Conservation (phyloP, 2,113 vertebrate genomes). For the Chiloscyllium plagiosum region DNA sequence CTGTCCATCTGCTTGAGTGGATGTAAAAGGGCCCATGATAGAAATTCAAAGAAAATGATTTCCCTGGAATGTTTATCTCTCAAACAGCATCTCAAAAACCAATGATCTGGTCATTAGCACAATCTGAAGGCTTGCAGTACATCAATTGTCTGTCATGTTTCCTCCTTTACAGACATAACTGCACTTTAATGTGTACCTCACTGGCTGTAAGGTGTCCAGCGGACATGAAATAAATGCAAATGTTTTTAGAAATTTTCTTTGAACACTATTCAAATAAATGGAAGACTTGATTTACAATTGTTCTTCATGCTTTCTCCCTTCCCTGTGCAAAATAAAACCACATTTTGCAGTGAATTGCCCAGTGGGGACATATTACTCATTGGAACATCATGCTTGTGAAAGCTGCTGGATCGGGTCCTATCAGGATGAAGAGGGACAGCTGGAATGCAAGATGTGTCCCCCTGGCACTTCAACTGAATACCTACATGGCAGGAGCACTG, state of each 20-base stretch:
- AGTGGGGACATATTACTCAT: constrained; percentile 84
- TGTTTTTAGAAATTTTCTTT: not conserved
- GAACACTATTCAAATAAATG: not conserved
- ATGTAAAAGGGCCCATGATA: too few species aligned
- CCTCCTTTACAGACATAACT: not conserved
- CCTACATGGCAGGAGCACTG: constrained; percentile 78
- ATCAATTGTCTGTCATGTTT: not conserved
- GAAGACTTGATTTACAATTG: not conserved
- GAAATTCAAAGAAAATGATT: too few species aligned
- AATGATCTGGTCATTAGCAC: too few species aligned
- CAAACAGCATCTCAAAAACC: too few species aligned
- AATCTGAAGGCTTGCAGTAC: too few species aligned
- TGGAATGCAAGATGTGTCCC: constrained; percentile 84
- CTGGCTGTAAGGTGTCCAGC: not conserved
- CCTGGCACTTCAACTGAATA: constrained; percentile 80
- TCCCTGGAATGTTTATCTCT: too few species aligned
- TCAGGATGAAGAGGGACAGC: constrained; percentile 86
- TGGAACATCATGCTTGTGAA: constrained; percentile 78
- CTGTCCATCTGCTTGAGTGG: too few species aligned
- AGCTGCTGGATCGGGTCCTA: constrained; percentile 88
- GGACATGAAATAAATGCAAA: not conserved
- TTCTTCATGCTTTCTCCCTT: constrained; percentile 21
- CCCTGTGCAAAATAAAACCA: constrained; percentile 34
- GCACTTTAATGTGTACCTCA: not conserved
- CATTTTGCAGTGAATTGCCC: constrained; percentile 78